Base-by-base conservation (phyloP, 2,797 vertebrate species). In the Trachurus trachurus region DNA sequence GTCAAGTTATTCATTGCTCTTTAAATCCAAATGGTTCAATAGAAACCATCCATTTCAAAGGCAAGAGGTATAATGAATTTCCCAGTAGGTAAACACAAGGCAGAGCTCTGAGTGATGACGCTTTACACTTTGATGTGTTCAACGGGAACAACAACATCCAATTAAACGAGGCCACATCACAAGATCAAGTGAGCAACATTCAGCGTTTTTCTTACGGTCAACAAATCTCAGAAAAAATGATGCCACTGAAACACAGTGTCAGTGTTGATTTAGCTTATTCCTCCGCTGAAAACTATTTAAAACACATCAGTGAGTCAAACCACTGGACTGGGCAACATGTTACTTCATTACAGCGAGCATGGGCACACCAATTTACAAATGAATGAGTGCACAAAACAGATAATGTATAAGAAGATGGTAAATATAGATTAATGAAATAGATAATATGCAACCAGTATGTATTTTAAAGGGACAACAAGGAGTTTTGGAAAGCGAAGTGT, bases 1-100 rank as follows among this genome's bases (percentile, higher is more conserved):
- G 31, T 34, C 31, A 47, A 40, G 50, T 56, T 0, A 3, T 77
- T 81, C 52, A 73, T 22, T 53, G 80, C 53, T 66, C 87, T 58
- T 80, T 86, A 84, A 58, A 89, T 90, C 83, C 87, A 69, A 67
- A 73, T 12, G 62, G 76, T 80, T 89, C 72, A 49, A 84, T 87
- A 78, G 83, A 85, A 79, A 75, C 66, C 19, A 39, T 84, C 69
- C 58, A 58, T 83, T 91, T 87, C 85, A 89, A 87, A 66, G 79
- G 81, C 74, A 66, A 80, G 71, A 74, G 71, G 65, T 83, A 61
- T 78, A 86, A 90, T 90, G 67, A 60, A 83, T 88, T 83, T 77
- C 61, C 65, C 19, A 47, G 29, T 66, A 5, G 9, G 19, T 84
- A 71, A 77, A 87, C 82, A 76, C 37, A 9, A 77, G 78, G 76